Evolutionary conservation across 2,888 invertebrate genomes (phyloP).

Genomic region (Xanthia icteritia): DNA sequence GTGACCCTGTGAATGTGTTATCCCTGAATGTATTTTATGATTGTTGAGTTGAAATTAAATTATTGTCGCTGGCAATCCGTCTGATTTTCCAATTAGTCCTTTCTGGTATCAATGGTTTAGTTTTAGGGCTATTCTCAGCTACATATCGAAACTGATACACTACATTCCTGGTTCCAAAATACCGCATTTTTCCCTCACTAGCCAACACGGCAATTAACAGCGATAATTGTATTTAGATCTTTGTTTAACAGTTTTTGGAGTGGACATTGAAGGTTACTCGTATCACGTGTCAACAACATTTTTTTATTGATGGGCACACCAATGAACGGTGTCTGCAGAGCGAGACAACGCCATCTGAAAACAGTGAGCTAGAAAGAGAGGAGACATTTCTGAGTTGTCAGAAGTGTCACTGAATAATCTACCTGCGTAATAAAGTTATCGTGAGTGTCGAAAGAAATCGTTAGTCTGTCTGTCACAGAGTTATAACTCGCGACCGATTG

Average conservation of each 20-base stretch:
- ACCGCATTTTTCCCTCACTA: constrained; percentile 18
- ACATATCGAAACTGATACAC: neutral
- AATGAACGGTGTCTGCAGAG: neutral
- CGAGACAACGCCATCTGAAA: neutral
- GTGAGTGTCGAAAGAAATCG: constrained; percentile 36
- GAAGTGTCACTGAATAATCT: constrained; percentile 25
- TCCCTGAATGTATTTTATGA: too few species aligned
- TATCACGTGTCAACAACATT: constrained; percentile 16
- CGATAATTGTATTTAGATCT: constrained; percentile 53
- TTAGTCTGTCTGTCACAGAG: constrained; percentile 46
- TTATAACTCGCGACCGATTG: constrained; percentile 42
- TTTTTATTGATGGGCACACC: constrained; percentile 11
- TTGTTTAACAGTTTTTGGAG: constrained; percentile 52
- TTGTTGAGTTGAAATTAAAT: too few species aligned
- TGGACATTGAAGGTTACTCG: constrained; percentile 30
- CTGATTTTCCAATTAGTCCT: too few species aligned
- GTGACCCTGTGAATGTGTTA: neutral
- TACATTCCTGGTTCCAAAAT: constrained; percentile 6
- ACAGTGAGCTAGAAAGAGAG: constrained; percentile 5
- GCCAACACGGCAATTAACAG: constrained; percentile 43
- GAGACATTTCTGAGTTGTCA: neutral
- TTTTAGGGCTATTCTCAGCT: neutral
- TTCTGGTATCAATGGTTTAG: too few species aligned
- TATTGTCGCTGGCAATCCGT: too few species aligned
- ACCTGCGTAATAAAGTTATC: constrained; percentile 51